Evolutionary conservation across 2,113 vertebrate species (phyloP), one percentile per base, ranked within the genome.

Genomic region (Proteles cristata): DNA sequence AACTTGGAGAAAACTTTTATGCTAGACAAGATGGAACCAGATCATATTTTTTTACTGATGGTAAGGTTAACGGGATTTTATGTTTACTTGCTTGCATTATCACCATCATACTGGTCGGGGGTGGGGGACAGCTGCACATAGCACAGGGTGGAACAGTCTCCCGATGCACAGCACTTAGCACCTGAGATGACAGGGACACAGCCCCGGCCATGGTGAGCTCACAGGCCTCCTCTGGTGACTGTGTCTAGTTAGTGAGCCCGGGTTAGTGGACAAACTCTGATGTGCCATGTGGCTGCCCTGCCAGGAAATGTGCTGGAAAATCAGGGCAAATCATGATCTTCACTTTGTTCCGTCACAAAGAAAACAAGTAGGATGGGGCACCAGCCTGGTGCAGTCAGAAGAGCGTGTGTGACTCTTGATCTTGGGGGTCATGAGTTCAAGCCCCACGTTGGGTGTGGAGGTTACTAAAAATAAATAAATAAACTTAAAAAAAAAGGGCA

Each of bases 21-120:
- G 99, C 99, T 16, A 98, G 99, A 50, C 99, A 99, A 97, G 99
- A 99, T 94, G 99, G 99, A 90, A 99, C 99, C 92, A 99, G 99
- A 53, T 99, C 99, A 0, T 99, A 99, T 98, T 99, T 99, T 98
- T 99, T 99, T 97, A 99, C 99, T 50, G 98, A 99, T 98, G 99
- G 99, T 99, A 89, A 98, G 99, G 73, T 8, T 7, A 69, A 0
- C n/a, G 89, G 65, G 39, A 23, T 68, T 16, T 79, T 85, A 21
- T 87, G 6, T 21, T 58, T 86, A 5, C 43, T 97, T 91, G 53
- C 35, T 48, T 48, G 21, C 73, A 5, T 69, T 93, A 25, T 65
- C 28, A 28, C 43, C 83, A 53, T 0, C 0, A 0, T 74, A 26
- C 19, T n/a, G 28, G 0, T 28, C 39, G 16, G 90, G n/a, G 7